Evolutionary conservation across 2,888 invertebrate species (phyloP).

Genomic region (Drosophila mimica): DNA sequence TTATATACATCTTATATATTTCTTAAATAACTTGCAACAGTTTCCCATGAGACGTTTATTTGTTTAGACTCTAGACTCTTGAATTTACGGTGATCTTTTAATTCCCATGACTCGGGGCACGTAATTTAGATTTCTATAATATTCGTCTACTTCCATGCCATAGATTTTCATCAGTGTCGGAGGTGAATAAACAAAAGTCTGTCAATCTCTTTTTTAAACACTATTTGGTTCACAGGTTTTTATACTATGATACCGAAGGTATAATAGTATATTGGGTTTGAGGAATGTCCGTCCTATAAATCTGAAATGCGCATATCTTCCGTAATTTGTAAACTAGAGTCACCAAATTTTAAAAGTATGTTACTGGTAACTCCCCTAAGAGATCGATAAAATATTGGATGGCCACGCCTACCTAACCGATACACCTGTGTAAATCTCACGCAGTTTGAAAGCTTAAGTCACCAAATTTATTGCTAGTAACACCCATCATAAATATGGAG

Average conservation of each 20-base stretch:
- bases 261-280: too few relatives aligned
- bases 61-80: not conserved
- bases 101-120: constrained; percentile 24
- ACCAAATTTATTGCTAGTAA: too few relatives aligned
- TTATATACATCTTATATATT: not conserved
- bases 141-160: constrained; percentile 3
- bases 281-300: too few relatives aligned
- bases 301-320: too few relatives aligned
- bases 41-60: constrained; percentile 14
- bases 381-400: too few relatives aligned
- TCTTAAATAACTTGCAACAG: not conserved
- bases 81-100: constrained; percentile 5
- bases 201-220: not conserved
- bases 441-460: too few relatives aligned
- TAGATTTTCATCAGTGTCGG: constrained; percentile 29
- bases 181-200: constrained; percentile 40
- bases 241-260: not conserved
- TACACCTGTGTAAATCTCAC: too few relatives aligned
- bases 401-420: too few relatives aligned
- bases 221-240: not conserved
- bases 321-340: too few relatives aligned
- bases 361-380: too few relatives aligned
- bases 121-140: constrained; percentile 20
- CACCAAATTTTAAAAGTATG: too few relatives aligned
- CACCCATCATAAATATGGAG: too few relatives aligned